Conservation (phyloP, 2,113 vertebrate species). For the Suricata suricatta region DNA sequence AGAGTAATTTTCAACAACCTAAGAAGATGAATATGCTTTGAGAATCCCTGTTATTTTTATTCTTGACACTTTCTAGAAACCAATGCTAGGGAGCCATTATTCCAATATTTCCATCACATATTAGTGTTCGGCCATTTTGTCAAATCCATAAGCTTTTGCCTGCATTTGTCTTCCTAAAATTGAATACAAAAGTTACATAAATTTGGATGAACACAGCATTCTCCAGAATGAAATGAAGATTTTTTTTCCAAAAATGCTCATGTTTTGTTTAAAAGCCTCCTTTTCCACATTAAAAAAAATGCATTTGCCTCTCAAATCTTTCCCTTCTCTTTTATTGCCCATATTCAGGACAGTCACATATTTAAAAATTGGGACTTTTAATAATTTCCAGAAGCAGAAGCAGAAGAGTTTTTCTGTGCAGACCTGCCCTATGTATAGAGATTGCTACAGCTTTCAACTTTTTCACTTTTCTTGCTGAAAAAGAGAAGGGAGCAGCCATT, state of each 20-base stretch:
- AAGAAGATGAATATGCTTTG: neutral
- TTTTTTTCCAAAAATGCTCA: neutral
- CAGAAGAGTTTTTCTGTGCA: neutral
- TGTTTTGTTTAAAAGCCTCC: neutral
- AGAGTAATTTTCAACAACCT: neutral
- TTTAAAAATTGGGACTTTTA: neutral
- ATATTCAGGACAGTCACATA: neutral
- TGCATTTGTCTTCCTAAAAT: neutral
- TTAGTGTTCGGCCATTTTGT: neutral
- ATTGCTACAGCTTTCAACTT: neutral
- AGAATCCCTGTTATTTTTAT: neutral
- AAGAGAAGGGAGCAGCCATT: constrained; percentile 53
- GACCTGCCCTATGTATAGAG: neutral
- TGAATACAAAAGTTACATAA: neutral
- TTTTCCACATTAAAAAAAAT: neutral
- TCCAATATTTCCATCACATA: neutral
- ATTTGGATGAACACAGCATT: neutral
- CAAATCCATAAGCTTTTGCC: neutral
- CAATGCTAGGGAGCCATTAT: neutral
- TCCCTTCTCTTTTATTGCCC: neutral
- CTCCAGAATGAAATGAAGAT: neutral
- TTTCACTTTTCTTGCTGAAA: constrained; percentile 57
- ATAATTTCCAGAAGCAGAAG: neutral
- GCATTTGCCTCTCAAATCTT: neutral
- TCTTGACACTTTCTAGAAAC: neutral